Evolutionary conservation across 1,140 invertebrate species (phyloP), one percentile per base, ranked within the genome.

Genomic region (Dysdera silvatica): DNA sequence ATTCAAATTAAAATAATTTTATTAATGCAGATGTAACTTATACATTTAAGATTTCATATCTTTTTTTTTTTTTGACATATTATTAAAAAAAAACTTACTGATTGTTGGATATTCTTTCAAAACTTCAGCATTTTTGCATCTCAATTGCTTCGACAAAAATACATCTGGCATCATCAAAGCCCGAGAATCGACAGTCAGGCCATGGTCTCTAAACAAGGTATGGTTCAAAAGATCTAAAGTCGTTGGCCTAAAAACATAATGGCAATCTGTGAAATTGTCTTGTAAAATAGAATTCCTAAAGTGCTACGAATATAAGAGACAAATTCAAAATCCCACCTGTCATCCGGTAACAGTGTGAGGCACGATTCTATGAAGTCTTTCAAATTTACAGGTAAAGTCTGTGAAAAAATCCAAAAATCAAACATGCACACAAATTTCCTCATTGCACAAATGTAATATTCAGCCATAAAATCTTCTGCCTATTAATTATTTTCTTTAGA

Each of bases 151-250:
- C 40, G 61, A 56, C 53, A 63, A 63, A 43, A 63, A 63, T 20
- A 28, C 26, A 14, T 49, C 45, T 40, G 41, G 53, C 14, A 18
- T 10, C 37, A 4, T 16, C 4, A 26, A 16, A 26, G 23, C n/a
- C 54, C 51, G 45, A 28, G 20, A 29, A 8, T 45, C 18, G n/a
- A 51, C 51, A 41, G 67, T 66, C 10, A 66, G 33, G 32, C 67
- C 66, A 31, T 69, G 43, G 40, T 70, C 61, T 33, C 51, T 63
- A 54, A 76, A 74, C 7, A 73, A 29, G 26, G 68, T 63, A 68
- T 73, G 70, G n/a, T 67, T 40, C 52, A 71, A 63, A 33, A 75
- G 48, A 3, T 71, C 60, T 29, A 66, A 47, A 51, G 72, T 63
- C 51, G 51, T 66, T 33, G 69, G 67, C 63, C 74, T 75, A 65